Percentiles rank a stretch among this genome's conserved stretches.
These are phyloP conservation scores for Diadumene lineata DNA, from an alignment of 92 coral and sea anemone species.

Conservation along the genomic window DNA sequence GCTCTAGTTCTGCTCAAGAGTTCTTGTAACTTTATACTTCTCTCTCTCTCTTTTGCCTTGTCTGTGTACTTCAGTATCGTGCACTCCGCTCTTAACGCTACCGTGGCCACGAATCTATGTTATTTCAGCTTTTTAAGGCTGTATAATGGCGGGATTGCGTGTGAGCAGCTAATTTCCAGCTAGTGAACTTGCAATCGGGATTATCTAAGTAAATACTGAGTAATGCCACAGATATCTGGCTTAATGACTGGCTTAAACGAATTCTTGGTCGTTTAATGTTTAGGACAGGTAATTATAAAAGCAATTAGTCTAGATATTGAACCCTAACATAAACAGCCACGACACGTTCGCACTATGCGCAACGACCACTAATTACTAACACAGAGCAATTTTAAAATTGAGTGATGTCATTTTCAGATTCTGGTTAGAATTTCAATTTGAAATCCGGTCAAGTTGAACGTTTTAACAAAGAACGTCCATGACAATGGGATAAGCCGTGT, in stretches of 20 bases:
- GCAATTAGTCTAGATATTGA: conserved; percentile 21
- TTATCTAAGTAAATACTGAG: conserved; percentile 13
- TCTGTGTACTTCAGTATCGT: not conserved
- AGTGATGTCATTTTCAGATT: not conserved
- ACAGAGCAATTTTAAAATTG: not conserved
- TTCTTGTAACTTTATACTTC: no score
- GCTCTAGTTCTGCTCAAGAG: no score
- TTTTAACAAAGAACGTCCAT: not conserved
- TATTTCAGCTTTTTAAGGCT: not conserved
- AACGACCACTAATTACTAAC: not conserved
- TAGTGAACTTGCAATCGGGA: not conserved
- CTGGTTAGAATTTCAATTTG: not conserved
- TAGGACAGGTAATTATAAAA: conserved; percentile 8
- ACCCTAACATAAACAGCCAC: not conserved
- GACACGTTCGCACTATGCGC: conserved; percentile 4
- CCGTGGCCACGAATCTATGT: not conserved
- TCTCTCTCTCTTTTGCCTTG: no score
- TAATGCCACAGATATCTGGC: conserved; percentile 11
- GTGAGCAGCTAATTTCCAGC: not conserved
- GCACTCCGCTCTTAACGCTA: not conserved
- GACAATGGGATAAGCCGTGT: not conserved
- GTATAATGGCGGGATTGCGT: not conserved
- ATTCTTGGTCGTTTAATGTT: conserved; percentile 23
- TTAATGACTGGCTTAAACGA: conserved; percentile 26
- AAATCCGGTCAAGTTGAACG: not conserved